These are phyloP conservation scores for Caenorhabditis brenneri DNA, from an alignment of 1,140 invertebrate species.

Conservation along the genomic window DNA sequence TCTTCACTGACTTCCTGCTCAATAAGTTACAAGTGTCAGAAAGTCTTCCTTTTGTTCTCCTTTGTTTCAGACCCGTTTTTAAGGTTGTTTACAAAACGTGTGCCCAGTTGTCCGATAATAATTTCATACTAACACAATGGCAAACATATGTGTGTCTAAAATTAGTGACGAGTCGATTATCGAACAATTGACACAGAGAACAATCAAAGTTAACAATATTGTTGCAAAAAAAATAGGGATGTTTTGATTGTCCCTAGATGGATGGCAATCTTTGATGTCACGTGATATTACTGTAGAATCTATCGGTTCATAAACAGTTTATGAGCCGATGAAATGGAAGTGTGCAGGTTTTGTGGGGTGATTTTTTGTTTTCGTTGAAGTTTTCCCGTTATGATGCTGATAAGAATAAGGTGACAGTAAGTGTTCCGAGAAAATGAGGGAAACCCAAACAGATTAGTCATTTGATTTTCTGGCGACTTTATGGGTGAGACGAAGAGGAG, in stretches of 20 bases:
- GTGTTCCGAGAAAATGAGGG: background rate
- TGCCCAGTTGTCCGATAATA: background rate
- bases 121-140: background rate
- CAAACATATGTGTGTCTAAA: slow-evolving; percentile 20
- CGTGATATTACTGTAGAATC: background rate
- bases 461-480: background rate
- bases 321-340: background rate
- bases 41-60: background rate
- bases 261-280: background rate
- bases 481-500: too few relatives aligned
- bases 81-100: slow-evolving; percentile 9
- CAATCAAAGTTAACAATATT: background rate
- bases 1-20: background rate
- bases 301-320: too few relatives aligned
- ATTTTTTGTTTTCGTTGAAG: background rate
- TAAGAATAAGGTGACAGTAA: background rate
- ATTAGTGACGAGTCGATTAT: slow-evolving; percentile 11
- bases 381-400: background rate
- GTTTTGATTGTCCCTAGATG: background rate
- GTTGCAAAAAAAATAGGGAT: background rate
- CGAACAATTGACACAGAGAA: slow-evolving; percentile 15
- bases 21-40: background rate
- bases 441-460: background rate
- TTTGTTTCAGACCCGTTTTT: slow-evolving; percentile 12
- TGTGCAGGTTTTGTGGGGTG: slow-evolving; percentile 18